Base-by-base conservation (phyloP, 1,140 invertebrate genomes). In the Oncopodura yosiiana region DNA sequence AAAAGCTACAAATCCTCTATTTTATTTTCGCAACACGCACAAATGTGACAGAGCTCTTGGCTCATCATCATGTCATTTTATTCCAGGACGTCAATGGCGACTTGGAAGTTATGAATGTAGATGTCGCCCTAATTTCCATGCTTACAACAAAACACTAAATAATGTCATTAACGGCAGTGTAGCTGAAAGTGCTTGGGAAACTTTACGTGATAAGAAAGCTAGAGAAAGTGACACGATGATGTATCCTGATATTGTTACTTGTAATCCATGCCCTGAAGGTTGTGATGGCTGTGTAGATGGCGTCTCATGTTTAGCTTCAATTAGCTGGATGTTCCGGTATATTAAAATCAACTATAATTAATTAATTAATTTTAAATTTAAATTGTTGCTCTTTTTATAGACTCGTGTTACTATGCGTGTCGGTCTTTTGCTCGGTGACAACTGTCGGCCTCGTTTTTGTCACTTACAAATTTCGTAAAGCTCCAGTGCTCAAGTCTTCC, bases 401-500 rank as follows among this genome's bases (percentile, higher is more conserved):
- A 72, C 82, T 88, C 71, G 78, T 82, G 23, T 68, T 92, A 38
- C 68, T 94, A 36, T 77, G 80, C 16, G 80, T 93, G 63, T 87
- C 87, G n/a, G 77, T 83, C 53, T 76, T 80, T 58, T 90, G 88
- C 68, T 84, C 84, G 11, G 72, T 81, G 34, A 78, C 81, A 61
- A 86, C 85, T 1, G 71, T 87, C 12, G 67, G 81, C 8, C 69
- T 93, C 16, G 82, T 86, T 14, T 75, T 78, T 24, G 85, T 87
- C 66, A 83, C 88, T 36, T 86, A 83, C 63, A 80, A 83, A 57
- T 84, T 89, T 66, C 77, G 85, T 12, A 77, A 82, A 46, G 76
- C 87, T 37, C 88, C 91, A 72, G 86, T 92, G 27, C 90, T 93
- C 68, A 84, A 90, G 64, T 84, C 89, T 1, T 87, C 89, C 21